A percentile compares a stretch with the other conserved stretches of the same genome.
phyloP scores from a whole-genome alignment of 2,113 vertebrate genomes.

The Panthera tigris region DNA sequence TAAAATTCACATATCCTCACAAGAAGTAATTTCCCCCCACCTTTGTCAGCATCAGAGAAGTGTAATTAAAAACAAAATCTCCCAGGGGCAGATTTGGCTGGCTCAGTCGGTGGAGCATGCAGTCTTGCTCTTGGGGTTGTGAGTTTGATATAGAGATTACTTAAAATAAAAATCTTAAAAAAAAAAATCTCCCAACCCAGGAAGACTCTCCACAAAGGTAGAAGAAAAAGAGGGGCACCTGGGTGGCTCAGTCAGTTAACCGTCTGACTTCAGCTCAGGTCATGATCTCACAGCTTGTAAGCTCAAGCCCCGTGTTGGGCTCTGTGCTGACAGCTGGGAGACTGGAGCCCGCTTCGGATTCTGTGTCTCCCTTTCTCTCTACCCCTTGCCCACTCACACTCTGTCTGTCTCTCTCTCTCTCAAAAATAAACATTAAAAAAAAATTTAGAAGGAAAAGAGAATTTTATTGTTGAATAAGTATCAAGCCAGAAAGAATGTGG shows the following conservation, averaged over 20 bases:
- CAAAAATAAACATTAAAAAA: too few relatives aligned
- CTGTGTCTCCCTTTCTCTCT: too few relatives aligned
- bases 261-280: too few relatives aligned
- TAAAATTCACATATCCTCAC: neutral
- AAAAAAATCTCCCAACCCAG: neutral
- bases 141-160: neutral
- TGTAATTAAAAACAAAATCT: neutral
- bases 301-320: too few relatives aligned
- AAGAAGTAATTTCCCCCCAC: neutral
- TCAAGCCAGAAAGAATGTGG: neutral
- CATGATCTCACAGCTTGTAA: too few relatives aligned
- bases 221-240: neutral
- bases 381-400: too few relatives aligned
- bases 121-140: neutral
- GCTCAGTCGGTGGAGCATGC: neutral
- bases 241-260: too few relatives aligned
- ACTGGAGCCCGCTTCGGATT: too few relatives aligned
- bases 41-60: neutral
- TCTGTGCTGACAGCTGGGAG: too few relatives aligned
- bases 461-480: neutral
- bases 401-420: too few relatives aligned
- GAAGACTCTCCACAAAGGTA: neutral
- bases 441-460: neutral
- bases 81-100: neutral
- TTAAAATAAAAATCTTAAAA: neutral